phyloP scores from a whole-genome alignment of 1,140 invertebrate species.

The Drosophila eugracilis region DNA sequence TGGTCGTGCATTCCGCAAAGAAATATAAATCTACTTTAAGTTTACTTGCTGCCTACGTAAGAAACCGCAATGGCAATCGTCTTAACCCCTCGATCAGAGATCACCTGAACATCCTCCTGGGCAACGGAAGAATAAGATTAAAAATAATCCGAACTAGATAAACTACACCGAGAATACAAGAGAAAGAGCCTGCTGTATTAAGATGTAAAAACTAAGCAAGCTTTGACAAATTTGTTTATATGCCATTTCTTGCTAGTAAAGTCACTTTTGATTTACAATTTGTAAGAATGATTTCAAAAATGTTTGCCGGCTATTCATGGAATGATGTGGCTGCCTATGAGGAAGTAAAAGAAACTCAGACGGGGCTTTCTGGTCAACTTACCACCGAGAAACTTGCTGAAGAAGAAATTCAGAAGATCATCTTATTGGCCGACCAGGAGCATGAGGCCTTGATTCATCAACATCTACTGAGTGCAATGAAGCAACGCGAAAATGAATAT shows the following conservation, averaged over 20 bases:
- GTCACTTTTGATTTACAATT: background rate
- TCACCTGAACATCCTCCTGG: background rate
- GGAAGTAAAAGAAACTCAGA: conserved; percentile 22
- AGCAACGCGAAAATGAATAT: conserved; percentile 13
- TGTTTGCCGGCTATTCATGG: conserved; percentile 4
- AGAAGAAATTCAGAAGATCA: conserved; percentile 24
- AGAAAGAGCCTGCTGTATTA: too few species aligned
- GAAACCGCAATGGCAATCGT: conserved; percentile 21
- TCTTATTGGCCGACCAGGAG: conserved; percentile 37
- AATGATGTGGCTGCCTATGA: conserved; percentile 41
- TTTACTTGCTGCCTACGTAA: conserved; percentile 58
- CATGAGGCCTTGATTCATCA: conserved; percentile 26
- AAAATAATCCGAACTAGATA: too few species aligned
- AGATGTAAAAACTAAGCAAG: too few species aligned
- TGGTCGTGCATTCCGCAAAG: too few species aligned
- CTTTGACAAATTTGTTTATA: conserved; percentile 10
- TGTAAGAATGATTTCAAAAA: conserved; percentile 14
- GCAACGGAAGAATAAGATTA: conserved; percentile 36
- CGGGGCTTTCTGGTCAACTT: fast-evolving
- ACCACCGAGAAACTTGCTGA: background rate
- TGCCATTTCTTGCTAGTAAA: background rate
- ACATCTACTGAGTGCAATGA: conserved; percentile 24
- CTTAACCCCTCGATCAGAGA: conserved; percentile 1
- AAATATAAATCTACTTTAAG: background rate
- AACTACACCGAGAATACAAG: too few species aligned